Evolutionary conservation across 2,888 invertebrate genomes (phyloP).

Genomic region (Cristatella mucedo): DNA sequence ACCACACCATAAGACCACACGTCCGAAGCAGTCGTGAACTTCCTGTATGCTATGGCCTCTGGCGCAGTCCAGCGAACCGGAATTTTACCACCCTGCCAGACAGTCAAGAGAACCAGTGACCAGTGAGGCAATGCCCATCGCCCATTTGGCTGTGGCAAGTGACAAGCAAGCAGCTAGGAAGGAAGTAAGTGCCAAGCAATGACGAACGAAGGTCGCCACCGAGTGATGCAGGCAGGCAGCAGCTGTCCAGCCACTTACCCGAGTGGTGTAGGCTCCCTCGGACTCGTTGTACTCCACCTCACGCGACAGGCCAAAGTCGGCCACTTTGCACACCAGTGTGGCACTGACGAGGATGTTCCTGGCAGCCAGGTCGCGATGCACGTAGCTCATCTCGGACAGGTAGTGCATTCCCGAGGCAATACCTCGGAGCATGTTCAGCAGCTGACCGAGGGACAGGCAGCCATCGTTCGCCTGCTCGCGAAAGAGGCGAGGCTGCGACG

Average conservation of each 20-base stretch:
- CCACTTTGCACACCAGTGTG: constrained; percentile 92
- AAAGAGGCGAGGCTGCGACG: too few species aligned
- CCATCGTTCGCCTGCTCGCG: constrained; percentile 68
- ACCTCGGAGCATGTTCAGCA: constrained; percentile 85
- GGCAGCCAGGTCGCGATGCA: constrained; percentile 91
- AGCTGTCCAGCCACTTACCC: constrained; percentile 26
- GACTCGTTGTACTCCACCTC: constrained; percentile 41
- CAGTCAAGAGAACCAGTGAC: too few species aligned
- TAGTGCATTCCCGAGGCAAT: constrained; percentile 98
- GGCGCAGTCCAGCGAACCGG: constrained; percentile 98
- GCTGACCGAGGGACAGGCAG: constrained; percentile 51
- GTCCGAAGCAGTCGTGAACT: constrained; percentile 97
- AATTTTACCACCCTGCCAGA: constrained; percentile 72
- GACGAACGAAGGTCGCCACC: too few species aligned
- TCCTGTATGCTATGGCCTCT: constrained; percentile 92
- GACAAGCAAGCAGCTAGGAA: too few species aligned
- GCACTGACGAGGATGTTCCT: constrained; percentile 95
- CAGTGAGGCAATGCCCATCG: too few species aligned
- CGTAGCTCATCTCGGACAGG: constrained; percentile 96
- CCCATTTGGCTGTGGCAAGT: too few species aligned
- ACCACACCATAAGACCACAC: constrained; percentile 99
- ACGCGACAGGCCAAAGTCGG: constrained; percentile 91
- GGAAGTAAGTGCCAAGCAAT: too few species aligned
- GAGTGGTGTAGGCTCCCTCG: constrained; percentile 38
- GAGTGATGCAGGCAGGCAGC: too few species aligned